These are phyloP conservation scores for Calameuta idolon DNA, from an alignment of 2,888 invertebrate genomes.

Conservation along the genomic window DNA sequence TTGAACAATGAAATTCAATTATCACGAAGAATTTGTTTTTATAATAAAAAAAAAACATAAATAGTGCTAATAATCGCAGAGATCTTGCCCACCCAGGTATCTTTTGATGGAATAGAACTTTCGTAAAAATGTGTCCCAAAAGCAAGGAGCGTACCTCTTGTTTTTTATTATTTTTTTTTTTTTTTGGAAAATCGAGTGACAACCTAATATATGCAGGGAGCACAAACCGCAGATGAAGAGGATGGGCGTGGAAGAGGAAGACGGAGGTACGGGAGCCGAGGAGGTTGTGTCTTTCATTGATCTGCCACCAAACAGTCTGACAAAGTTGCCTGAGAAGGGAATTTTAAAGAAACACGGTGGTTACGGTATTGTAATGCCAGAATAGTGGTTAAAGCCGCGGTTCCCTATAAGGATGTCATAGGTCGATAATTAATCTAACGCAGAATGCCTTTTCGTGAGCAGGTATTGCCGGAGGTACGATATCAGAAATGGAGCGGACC, in stretches of 20 bases:
- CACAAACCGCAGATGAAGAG: slow-evolving; percentile 86
- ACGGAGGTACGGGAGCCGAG: slow-evolving; percentile 75
- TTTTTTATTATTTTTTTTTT: no score
- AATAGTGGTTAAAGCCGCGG: slow-evolving; percentile 69
- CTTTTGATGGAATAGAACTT: not conserved
- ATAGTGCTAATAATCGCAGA: not conserved
- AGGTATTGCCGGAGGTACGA: slow-evolving; percentile 71
- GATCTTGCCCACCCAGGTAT: not conserved
- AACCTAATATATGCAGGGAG: slow-evolving; percentile 73
- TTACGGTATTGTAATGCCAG: slow-evolving; percentile 79
- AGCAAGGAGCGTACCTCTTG: no score
- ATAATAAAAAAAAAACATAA: not conserved
- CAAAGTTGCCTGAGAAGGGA: slow-evolving; percentile 88
- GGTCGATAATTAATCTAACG: not conserved
- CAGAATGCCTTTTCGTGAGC: not conserved
- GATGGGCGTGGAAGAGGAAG: slow-evolving; percentile 72
- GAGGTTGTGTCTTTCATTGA: slow-evolving; percentile 86
- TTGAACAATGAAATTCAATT: not conserved
- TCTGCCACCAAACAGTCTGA: slow-evolving; percentile 79
- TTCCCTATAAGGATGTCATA: not conserved
- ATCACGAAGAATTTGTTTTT: not conserved
- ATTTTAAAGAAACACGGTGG: slow-evolving; percentile 89
- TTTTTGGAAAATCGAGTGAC: not conserved
- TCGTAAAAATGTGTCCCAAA: not conserved
- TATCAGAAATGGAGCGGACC: slow-evolving; percentile 86